A percentile compares a stretch with the other conserved stretches of the same genome.
Evolutionary conservation across 2,113 vertebrate species (phyloP).

Genomic region (Morone saxatilis): DNA sequence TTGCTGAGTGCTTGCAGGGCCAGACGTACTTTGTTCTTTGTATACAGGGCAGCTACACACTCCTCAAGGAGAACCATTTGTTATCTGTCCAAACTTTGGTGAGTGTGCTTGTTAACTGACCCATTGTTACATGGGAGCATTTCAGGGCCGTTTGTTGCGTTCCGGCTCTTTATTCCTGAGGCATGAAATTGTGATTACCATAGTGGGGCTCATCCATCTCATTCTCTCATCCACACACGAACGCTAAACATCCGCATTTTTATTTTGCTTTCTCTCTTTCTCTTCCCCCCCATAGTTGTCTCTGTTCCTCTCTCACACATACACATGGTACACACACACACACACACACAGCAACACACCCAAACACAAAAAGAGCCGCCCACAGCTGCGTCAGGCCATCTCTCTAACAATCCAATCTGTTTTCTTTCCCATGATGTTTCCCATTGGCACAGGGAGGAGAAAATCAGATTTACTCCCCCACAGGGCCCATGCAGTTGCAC

Average conservation of each 20-base stretch:
- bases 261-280: conserved; percentile 40
- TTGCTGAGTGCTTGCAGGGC: conserved; percentile 31
- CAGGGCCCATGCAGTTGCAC: conserved; percentile 82
- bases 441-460: conserved; percentile 83
- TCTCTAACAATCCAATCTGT: conserved; percentile 83
- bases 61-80: conserved; percentile 69
- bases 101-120: conserved; percentile 73
- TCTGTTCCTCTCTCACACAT: conserved; percentile 36
- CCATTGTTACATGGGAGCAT: conserved; percentile 61
- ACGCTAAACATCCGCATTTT: conserved; percentile 50
- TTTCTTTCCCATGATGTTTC: conserved; percentile 86
- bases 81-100: conserved; percentile 70
- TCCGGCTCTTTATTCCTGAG: conserved; percentile 61
- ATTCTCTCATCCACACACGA: conserved; percentile 31
- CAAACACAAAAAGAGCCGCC: conserved; percentile 78
- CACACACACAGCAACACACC: conserved; percentile 49
- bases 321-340: conserved; percentile 21
- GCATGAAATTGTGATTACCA: conserved; percentile 73
- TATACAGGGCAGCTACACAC: conserved; percentile 47
- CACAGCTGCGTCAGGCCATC: conserved; percentile 82
- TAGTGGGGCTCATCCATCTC: conserved; percentile 72
- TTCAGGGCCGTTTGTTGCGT: conserved; percentile 56
- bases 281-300: conserved; percentile 24
- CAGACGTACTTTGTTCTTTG: conserved; percentile 43
- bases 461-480: conserved; percentile 85